Evolutionary conservation across 1,140 invertebrate species (phyloP).

Genomic region (Zelostemma sp.): DNA sequence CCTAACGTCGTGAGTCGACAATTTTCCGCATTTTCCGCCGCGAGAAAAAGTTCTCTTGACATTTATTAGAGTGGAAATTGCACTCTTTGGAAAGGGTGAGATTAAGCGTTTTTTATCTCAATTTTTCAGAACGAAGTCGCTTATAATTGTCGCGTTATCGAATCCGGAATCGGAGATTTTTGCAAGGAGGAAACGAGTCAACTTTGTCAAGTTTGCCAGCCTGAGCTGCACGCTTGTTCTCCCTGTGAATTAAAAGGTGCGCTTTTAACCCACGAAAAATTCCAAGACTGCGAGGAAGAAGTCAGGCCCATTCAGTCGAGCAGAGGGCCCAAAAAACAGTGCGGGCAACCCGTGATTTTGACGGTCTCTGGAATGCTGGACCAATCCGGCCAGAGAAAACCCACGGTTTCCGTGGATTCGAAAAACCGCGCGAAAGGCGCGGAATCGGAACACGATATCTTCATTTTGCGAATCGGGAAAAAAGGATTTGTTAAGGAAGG

Average conservation of each 20-base stretch:
- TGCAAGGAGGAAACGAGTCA: slow-evolving; percentile 15
- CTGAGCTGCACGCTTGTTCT: slow-evolving; percentile 29
- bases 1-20: slow-evolving; percentile 20
- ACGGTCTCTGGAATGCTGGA: slow-evolving; percentile 59
- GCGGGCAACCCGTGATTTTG: slow-evolving; percentile 61
- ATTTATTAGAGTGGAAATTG: too few species aligned
- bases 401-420: slow-evolving; percentile 50
- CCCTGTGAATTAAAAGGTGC: slow-evolving; percentile 36
- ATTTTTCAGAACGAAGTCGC: background rate
- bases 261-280: background rate
- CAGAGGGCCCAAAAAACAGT: slow-evolving; percentile 43
- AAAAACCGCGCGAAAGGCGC: slow-evolving; percentile 39
- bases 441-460: slow-evolving; percentile 58
- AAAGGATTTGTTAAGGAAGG: slow-evolving; percentile 61
- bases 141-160: background rate
- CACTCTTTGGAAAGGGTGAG: too few species aligned
- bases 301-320: slow-evolving; percentile 48
- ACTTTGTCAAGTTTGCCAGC: slow-evolving; percentile 30
- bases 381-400: slow-evolving; percentile 26
- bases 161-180: slow-evolving; percentile 16
- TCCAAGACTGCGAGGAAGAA: background rate
- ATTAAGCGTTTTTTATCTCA: too few species aligned
- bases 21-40: too few species aligned
- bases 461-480: slow-evolving; percentile 66
- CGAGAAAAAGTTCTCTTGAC: too few species aligned